Conservation (phyloP, 2,113 vertebrate genomes). For the Sclerurus mexicanus region DNA sequence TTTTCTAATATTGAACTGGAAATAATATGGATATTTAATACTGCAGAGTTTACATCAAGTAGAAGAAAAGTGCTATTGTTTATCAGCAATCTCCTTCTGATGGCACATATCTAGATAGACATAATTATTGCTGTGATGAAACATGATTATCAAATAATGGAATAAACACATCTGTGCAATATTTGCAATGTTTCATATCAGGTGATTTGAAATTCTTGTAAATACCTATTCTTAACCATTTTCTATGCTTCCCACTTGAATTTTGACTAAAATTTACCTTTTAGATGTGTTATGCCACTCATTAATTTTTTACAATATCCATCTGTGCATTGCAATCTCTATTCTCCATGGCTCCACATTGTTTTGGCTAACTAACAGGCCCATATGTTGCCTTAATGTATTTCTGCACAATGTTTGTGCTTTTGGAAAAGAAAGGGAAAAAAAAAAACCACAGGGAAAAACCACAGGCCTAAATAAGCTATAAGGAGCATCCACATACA, state of each 20-base stretch:
- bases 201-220: conserved; percentile 60
- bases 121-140: conserved; percentile 75
- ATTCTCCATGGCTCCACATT: conserved; percentile 78
- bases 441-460: conserved; percentile 71
- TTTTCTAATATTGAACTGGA: conserved; percentile 81
- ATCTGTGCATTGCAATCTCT: conserved; percentile 83
- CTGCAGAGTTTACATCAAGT: conserved; percentile 73
- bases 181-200: conserved; percentile 66
- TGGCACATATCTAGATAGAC: conserved; percentile 67
- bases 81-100: conserved; percentile 77
- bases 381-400: conserved; percentile 85
- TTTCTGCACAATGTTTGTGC: conserved; percentile 79
- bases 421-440: conserved; percentile 33
- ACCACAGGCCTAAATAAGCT: conserved; percentile 81
- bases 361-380: conserved; percentile 84
- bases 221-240: conserved; percentile 68
- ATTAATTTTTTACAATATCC: conserved; percentile 91
- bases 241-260: conserved; percentile 73
- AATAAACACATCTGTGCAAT: conserved; percentile 69
- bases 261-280: conserved; percentile 84
- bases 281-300: conserved; percentile 83
- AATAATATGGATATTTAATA: conserved; percentile 85
- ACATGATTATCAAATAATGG: conserved; percentile 65
- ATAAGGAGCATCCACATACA: conserved; percentile 87
- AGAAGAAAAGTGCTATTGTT: conserved; percentile 76